These are phyloP conservation scores for Pseudorasbora parva DNA, from an alignment of 2,113 vertebrate genomes.

Conservation along the genomic window DNA sequence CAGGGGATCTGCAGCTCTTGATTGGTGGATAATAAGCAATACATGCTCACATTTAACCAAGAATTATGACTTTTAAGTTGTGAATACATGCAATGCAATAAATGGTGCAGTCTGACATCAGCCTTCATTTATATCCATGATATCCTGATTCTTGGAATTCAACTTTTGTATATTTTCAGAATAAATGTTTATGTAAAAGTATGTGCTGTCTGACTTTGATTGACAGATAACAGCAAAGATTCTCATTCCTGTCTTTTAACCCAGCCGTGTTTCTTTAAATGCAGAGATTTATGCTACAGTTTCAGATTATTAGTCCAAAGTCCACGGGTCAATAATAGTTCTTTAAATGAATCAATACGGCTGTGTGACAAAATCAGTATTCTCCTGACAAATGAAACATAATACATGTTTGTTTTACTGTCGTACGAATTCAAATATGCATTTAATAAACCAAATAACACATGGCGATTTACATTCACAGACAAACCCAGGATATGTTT, in stretches of 20 bases:
- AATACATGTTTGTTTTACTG: neutral
- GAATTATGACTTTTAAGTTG: neutral
- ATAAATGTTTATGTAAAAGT: slow-evolving; percentile 56
- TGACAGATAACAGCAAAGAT: neutral
- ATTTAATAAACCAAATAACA: neutral
- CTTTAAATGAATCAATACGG: neutral
- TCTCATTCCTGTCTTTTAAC: neutral
- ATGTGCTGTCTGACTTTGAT: neutral
- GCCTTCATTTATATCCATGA: slow-evolving; percentile 1
- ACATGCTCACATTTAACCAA: neutral
- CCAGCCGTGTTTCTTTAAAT: neutral
- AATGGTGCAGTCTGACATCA: slow-evolving; percentile 55
- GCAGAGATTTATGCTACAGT: neutral
- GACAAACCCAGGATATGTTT: neutral
- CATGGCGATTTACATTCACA: neutral
- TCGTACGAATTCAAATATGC: neutral
- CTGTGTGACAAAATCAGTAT: neutral
- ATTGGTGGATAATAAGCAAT: slow-evolving; percentile 3
- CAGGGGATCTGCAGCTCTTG: neutral
- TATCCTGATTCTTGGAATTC: slow-evolving; percentile 67
- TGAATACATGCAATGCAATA: slow-evolving; percentile 61
- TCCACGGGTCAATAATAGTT: neutral
- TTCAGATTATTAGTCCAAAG: slow-evolving; percentile 2
- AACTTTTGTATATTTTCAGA: slow-evolving; percentile 75
- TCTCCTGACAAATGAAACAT: neutral